Conservation (phyloP, 92 coral and sea anemone genomes). For the Meandrina meandrites region DNA sequence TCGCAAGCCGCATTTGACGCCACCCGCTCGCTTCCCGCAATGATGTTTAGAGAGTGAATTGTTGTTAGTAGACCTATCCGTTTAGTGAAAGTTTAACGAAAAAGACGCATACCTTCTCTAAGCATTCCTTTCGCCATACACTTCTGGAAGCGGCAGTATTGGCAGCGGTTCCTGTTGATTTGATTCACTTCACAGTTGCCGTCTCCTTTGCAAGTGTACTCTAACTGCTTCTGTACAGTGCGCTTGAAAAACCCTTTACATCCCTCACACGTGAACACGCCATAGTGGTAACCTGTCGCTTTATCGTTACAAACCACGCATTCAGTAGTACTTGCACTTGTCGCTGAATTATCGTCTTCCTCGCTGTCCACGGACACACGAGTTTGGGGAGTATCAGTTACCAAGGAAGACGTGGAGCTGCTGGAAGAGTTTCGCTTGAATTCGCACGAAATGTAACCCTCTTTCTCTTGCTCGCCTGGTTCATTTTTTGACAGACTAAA, state of each 20-base stretch:
- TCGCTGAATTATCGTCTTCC: background rate
- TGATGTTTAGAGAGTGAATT: background rate
- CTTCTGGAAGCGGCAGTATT: conserved; percentile 92
- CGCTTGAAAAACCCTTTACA: conserved; percentile 98
- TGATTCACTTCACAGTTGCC: conserved; percentile 90
- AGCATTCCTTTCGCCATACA: conserved; percentile 86
- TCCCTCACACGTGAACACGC: conserved; percentile 98
- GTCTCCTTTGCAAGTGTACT: conserved; percentile 81
- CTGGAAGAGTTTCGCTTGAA: conserved; percentile 40
- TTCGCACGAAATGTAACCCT: conserved; percentile 42
- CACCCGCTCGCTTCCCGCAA: background rate
- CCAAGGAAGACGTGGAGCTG: conserved; percentile 10
- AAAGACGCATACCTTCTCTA: conserved; percentile 73
- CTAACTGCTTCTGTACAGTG: conserved; percentile 93
- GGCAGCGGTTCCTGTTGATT: conserved; percentile 87
- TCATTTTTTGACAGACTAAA: conserved; percentile 13
- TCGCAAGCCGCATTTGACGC: background rate
- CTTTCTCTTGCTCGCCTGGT: conserved; percentile 21
- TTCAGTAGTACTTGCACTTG: conserved; percentile 26
- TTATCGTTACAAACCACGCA: conserved; percentile 95
- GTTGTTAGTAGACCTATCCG: background rate
- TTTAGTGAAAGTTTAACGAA: background rate
- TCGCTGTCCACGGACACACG: conserved; percentile 42
- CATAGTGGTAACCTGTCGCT: conserved; percentile 98
- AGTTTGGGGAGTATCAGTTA: conserved; percentile 10